A percentile compares a stretch with the other conserved stretches of the same genome.
These are phyloP conservation scores for Ciona savignyi DNA, from an alignment of 23 tunicate species.

Conservation along the genomic window DNA sequence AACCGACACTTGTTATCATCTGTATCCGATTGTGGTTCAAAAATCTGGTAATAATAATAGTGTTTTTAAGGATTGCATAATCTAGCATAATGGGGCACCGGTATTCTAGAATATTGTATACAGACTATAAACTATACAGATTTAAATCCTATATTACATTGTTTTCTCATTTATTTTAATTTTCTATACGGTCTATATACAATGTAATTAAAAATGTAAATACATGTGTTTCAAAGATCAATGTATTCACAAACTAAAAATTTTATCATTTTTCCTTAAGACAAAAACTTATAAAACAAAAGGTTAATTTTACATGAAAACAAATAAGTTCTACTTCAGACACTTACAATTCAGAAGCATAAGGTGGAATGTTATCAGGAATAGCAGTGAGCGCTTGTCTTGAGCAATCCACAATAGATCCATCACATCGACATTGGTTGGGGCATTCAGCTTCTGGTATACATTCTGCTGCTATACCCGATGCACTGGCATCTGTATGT, in stretches of 20 bases:
- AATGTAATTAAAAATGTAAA: too few species aligned
- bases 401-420: constrained; percentile 66
- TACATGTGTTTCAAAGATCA: too few species aligned
- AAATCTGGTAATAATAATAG: constrained; percentile 23
- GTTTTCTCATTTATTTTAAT: too few species aligned
- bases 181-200: too few species aligned
- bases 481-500: too few species aligned
- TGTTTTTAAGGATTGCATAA: neutral
- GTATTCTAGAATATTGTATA: neutral
- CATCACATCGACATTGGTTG: constrained; percentile 54
- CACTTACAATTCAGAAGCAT: constrained; percentile 73
- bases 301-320: too few species aligned
- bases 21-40: constrained; percentile 48
- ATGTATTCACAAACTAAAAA: too few species aligned
- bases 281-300: too few species aligned
- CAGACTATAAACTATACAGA: neutral
- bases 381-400: constrained; percentile 41
- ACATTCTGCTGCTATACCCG: constrained; percentile 35
- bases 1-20: constrained; percentile 17
- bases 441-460: constrained; percentile 84
- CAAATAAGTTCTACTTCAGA: too few species aligned
- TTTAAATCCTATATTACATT: too few species aligned
- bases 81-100: neutral
- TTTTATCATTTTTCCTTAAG: too few species aligned
- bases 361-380: constrained; percentile 79